phyloP scores from a whole-genome alignment of 2,113 vertebrate genomes.

The Nothobranchius furzeri region DNA sequence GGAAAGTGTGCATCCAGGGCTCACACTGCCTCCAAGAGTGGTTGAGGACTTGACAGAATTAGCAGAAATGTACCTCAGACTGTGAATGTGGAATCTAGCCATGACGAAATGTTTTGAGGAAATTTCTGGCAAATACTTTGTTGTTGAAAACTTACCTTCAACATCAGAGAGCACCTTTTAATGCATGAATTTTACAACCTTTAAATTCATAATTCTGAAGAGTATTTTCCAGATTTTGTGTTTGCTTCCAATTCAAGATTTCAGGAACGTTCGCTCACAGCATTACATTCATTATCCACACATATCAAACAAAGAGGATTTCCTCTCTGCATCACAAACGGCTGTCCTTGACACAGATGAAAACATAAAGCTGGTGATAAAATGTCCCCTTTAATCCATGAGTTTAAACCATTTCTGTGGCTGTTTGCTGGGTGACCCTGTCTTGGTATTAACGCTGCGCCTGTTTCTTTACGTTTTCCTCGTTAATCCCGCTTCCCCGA shows the following conservation, averaged over 20 bases:
- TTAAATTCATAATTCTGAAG: too few relatives aligned
- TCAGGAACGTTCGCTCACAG: neutral
- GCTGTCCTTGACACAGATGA: conserved; percentile 55
- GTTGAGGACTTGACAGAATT: conserved; percentile 1
- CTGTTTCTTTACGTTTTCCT: conserved; percentile 50
- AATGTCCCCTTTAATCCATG: conserved; percentile 41
- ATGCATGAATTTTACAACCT: too few relatives aligned
- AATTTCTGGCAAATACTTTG: neutral
- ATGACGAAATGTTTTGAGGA: neutral
- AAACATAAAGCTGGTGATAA: conserved; percentile 25
- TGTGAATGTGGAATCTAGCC: neutral
- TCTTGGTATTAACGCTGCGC: conserved; percentile 37
- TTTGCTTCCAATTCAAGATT: neutral
- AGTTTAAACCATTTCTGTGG: conserved; percentile 27
- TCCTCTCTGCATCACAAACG: conserved; percentile 3
- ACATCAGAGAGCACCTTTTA: too few relatives aligned
- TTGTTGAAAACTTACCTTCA: neutral
- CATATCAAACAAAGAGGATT: neutral
- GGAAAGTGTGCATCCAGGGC: neutral
- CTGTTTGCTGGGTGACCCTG: conserved; percentile 32
- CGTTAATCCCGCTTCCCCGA: conserved; percentile 54
- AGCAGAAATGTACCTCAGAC: neutral
- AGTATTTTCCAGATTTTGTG: too few relatives aligned
- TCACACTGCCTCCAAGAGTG: neutral
- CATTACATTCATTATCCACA: neutral